Evolutionary conservation across 1,140 invertebrate species (phyloP).

Genomic region (Hycleus phaleratus): DNA sequence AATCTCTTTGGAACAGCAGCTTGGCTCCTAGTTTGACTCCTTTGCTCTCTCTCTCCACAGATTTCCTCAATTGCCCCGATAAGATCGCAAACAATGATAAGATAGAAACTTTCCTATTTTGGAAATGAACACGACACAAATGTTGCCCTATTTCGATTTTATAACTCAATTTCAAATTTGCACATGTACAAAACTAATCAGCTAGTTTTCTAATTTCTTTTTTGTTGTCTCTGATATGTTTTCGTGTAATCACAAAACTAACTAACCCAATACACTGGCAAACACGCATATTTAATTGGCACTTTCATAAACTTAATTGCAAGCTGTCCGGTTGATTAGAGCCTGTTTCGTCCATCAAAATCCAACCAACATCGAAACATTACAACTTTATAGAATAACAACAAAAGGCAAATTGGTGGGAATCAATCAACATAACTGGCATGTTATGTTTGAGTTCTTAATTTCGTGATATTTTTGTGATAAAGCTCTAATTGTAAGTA

Average conservation of each 20-base stretch:
- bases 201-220: too few species aligned
- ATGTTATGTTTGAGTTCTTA: slow-evolving; percentile 14
- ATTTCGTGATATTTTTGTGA: slow-evolving; percentile 18
- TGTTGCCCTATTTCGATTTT: not conserved
- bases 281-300: slow-evolving; percentile 17
- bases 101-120: not conserved
- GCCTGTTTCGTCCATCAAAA: slow-evolving; percentile 17
- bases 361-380: not conserved
- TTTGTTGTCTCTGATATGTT: too few species aligned
- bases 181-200: slow-evolving; percentile 5
- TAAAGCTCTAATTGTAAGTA: too few species aligned
- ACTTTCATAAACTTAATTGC: slow-evolving; percentile 15
- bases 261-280: slow-evolving; percentile 3
- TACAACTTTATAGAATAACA: too few species aligned
- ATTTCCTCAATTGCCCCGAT: slow-evolving; percentile 25
- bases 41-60: slow-evolving; percentile 12
- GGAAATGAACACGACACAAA: not conserved
- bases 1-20: slow-evolving; percentile 35
- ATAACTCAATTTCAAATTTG: not conserved
- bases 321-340: slow-evolving; percentile 14
- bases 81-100: slow-evolving; percentile 20
- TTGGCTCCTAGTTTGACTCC: slow-evolving; percentile 21
- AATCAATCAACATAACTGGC: slow-evolving; percentile 6
- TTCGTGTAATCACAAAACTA: not conserved
- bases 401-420: not conserved